Evolutionary conservation across 2,888 invertebrate species (phyloP), one percentile per base, ranked within the genome.

Genomic region (Synergus itoensis): DNA sequence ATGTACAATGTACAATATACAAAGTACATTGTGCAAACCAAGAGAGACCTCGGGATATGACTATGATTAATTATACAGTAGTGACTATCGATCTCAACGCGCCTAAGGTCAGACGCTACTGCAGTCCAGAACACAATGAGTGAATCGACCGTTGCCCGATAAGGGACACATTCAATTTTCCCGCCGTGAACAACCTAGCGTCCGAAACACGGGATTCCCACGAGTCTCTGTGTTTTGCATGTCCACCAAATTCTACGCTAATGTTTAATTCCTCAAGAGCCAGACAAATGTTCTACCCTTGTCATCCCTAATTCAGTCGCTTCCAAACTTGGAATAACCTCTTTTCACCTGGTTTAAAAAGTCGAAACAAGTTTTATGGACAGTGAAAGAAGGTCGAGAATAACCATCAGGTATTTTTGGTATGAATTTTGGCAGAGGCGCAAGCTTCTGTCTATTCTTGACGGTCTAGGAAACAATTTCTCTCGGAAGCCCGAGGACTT

Each of bases 1-100:
- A 53, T 73, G 9, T 11, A 73, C 28, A 28, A 28, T 28, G 28
- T 28, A 28, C 36, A 48, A 53, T 73, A 4, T 11, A 73, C 28
- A 28, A 28, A 3, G 28, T 28, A 28, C 21, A 65, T 53, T 53
- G 60, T 53, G n/a, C 40, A 64, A 77, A 57, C 36, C 53, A 14
- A 57, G 79, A 63, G 81, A 84, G 83, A 82, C 84, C 85, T 84
- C 85, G 84, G 77, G 81, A 85, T 88, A 86, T 85, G 87, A 87
- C 88, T 87, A 86, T 89, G 88, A 90, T 90, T 89, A 90, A 90
- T 90, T 89, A 89, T 90, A 89, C 84, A 87, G 88, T 87, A 84
- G 85, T 86, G 83, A 86, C 85, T 90, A 90, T 90, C 86, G 90
- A 90, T 90, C 88, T 85, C 81, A 77, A 84, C 85, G 84, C 86